phyloP scores from a whole-genome alignment of 1,140 invertebrate genomes.

The Euwallacea similis region DNA sequence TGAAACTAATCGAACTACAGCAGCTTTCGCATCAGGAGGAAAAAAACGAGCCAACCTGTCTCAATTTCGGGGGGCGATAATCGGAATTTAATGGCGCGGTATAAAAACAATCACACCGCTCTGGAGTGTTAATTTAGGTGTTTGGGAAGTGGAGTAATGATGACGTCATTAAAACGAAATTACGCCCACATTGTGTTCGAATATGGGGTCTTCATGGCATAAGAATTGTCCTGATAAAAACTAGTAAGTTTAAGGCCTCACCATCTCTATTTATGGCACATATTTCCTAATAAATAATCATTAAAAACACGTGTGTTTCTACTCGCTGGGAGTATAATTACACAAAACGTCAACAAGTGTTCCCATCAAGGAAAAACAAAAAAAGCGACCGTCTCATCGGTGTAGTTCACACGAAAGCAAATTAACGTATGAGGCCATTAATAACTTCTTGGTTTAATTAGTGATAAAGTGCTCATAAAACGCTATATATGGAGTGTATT shows the following conservation, averaged over 20 bases:
- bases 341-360: slow-evolving; percentile 11
- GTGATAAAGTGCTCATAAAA: not conserved
- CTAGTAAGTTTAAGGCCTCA: not conserved
- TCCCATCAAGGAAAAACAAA: slow-evolving; percentile 10
- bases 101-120: slow-evolving; percentile 33
- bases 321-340: slow-evolving; percentile 10
- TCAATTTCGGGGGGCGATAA: slow-evolving; percentile 30
- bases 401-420: slow-evolving; percentile 15
- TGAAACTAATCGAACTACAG: too few relatives aligned
- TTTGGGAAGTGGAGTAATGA: slow-evolving; percentile 29
- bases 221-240: not conserved
- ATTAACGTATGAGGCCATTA: slow-evolving; percentile 16
- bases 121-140: slow-evolving; percentile 33
- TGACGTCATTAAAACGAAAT: slow-evolving; percentile 34
- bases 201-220: not conserved
- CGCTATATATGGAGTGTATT: too few relatives aligned
- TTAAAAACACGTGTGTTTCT: slow-evolving; percentile 13
- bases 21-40: not conserved
- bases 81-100: slow-evolving; percentile 34
- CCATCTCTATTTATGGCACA: not conserved
- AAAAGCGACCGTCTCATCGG: slow-evolving; percentile 1
- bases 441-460: slow-evolving; percentile 2
- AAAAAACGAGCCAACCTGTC: slow-evolving; percentile 26
- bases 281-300: slow-evolving; percentile 1
- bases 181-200: slow-evolving; percentile 10